These are phyloP conservation scores for Pteruthius melanotis DNA, from an alignment of 2,113 vertebrate species.

Conservation along the genomic window DNA sequence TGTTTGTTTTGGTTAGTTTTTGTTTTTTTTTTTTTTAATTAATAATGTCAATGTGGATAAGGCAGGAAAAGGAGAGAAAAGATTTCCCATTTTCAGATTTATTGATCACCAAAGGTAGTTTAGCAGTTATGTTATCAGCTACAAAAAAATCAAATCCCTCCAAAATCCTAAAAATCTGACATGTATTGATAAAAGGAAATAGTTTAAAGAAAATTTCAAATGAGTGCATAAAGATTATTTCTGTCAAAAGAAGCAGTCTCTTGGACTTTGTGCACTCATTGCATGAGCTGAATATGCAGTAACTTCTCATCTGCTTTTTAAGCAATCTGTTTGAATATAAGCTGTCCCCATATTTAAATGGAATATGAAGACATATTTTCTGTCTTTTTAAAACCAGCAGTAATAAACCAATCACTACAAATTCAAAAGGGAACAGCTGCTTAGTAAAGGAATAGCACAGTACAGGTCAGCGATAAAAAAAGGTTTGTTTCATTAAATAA, in stretches of 20 bases:
- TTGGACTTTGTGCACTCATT: not conserved
- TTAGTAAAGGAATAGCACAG: not conserved
- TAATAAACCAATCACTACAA: not conserved
- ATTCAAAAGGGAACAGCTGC: not conserved
- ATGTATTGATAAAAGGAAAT: slow-evolving; percentile 9
- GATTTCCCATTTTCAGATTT: not conserved
- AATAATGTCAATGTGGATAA: not conserved
- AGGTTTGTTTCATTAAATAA: not conserved
- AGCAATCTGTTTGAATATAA: not conserved
- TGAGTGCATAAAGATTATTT: not conserved
- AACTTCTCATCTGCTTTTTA: not conserved
- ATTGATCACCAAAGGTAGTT: not conserved
- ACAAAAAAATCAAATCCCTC: slow-evolving; percentile 28
- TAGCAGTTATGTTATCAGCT: slow-evolving; percentile 8
- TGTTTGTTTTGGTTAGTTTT: not conserved
- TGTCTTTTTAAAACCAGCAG: not conserved
- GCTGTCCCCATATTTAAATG: not conserved
- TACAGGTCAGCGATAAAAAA: not conserved
- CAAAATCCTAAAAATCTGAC: slow-evolving; percentile 30
- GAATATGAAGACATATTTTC: not conserved
- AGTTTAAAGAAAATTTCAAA: not conserved
- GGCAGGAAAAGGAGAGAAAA: not conserved
- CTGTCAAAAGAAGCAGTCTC: slow-evolving; percentile 23
- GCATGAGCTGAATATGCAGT: not conserved
- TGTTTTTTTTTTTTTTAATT: not conserved